Percentiles rank a stretch among this genome's conserved stretches.
These are phyloP conservation scores for Mobula hypostoma DNA, from an alignment of 2,113 vertebrate genomes.

Conservation along the genomic window DNA sequence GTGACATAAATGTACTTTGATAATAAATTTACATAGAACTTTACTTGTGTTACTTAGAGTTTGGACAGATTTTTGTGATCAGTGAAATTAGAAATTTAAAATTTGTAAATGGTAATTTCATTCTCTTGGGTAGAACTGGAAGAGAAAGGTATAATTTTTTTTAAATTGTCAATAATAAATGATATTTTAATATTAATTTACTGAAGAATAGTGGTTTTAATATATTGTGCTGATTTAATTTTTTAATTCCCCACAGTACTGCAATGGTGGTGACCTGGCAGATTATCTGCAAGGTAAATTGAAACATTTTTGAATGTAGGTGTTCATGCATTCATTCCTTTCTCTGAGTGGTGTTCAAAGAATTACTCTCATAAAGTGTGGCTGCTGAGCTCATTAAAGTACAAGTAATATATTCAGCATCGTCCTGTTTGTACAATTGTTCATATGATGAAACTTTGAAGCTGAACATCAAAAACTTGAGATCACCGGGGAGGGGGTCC, in stretches of 20 bases:
- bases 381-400: background rate
- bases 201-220: background rate
- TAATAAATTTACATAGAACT: no score
- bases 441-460: background rate
- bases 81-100: background rate
- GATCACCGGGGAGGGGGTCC: background rate
- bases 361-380: background rate
- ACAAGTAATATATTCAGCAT: background rate
- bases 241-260: constrained; percentile 69
- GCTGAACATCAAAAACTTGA: background rate
- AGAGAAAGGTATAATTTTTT: background rate
- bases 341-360: background rate
- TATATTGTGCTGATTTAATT: constrained; percentile 40
- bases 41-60: background rate
- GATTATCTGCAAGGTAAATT: constrained; percentile 95
- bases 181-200: constrained; percentile 10
- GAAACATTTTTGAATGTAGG: background rate
- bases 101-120: background rate
- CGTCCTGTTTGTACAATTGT: background rate
- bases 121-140: background rate
- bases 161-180: background rate
- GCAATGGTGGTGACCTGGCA: constrained; percentile 95
- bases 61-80: background rate
- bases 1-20: no score
- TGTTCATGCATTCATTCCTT: background rate